Evolutionary conservation across 2,888 invertebrate species (phyloP).

Genomic region (Hypselothyrea guttata): DNA sequence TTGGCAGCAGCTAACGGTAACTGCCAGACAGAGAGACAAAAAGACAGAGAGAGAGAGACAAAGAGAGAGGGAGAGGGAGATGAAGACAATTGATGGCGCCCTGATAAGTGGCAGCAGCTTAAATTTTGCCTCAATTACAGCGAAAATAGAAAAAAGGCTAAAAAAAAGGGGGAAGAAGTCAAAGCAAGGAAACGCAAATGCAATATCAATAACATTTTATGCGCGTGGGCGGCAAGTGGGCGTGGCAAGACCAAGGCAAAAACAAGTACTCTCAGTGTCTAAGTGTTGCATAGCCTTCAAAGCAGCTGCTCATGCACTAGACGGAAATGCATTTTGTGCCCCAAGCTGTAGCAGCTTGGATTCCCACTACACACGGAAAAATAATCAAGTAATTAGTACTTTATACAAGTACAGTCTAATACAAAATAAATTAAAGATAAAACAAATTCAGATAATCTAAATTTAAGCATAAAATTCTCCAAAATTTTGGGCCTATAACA

Average conservation of each 20-base stretch:
- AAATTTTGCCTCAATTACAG: constrained; percentile 7
- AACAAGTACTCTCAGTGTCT: constrained; percentile 58
- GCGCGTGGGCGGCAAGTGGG: background rate
- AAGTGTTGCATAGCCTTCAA: constrained; percentile 71
- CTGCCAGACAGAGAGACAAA: too few species aligned
- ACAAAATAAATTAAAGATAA: too few species aligned
- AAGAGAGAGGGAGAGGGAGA: constrained; percentile 20
- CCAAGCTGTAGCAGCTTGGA: constrained; percentile 16
- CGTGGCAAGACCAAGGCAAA: constrained; percentile 4
- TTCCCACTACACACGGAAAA: too few species aligned
- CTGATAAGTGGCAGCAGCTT: constrained; percentile 51
- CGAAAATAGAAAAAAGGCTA: constrained; percentile 47
- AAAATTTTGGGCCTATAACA: too few species aligned
- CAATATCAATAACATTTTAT: constrained; percentile 80
- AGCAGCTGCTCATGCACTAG: constrained; percentile 16
- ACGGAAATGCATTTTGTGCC: constrained; percentile 75
- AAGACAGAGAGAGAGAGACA: constrained; percentile 14
- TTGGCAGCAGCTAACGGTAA: constrained; percentile 24
- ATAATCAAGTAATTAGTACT: too few species aligned
- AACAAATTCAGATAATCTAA: too few species aligned
- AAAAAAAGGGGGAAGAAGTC: too few species aligned
- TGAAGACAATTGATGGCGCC: constrained; percentile 74
- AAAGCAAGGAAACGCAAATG: constrained; percentile 59
- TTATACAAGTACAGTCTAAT: too few species aligned
- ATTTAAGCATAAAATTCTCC: too few species aligned